Evolutionary conservation across 1,140 invertebrate genomes (phyloP), one percentile per base, ranked within the genome.

Genomic region (Drosophila trapezifrons): DNA sequence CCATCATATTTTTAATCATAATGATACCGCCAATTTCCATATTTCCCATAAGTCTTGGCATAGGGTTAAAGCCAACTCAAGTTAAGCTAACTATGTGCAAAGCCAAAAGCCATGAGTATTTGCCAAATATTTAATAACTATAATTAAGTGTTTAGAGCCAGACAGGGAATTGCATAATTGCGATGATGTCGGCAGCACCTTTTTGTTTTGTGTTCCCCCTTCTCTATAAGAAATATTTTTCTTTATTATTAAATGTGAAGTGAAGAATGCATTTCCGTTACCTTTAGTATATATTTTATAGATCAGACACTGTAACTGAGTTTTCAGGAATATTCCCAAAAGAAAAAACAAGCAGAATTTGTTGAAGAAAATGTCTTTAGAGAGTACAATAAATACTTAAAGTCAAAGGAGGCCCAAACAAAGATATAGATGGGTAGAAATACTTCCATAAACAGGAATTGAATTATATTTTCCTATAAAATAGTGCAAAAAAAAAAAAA

Each of bases 91-190:
- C 65, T 65, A 76, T 67, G 72, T 76, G 60, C 72, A 76, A 76
- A 76, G 12, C 25, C 25, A 70, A 57, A 47, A 25, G 51, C 40
- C 29, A 67, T 37, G 20, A 37, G 17, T 69, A 80, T 77, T 85
- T 74, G 63, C 73, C 78, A 77, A 85, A 78, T 60, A 74, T 66
- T 80, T 85, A 84, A 84, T 85, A 73, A 73, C 63, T 58, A 65
- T 80, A 76, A 84, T 84, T 84, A 84, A 62, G 45, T 64, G 77
- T 29, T 80, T 56, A 29, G 37, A 62, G 58, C 43, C 27, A 35
- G 62, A 17, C 29, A 66, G 71, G 46, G 57, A 75, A 75, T 76
- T 76, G 72, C 73, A 76, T 59, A 76, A 76, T 66, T 32, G 29
- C 10, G 29, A 32, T 32, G 29, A 32, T 32, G 29, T 32, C 29